Conservation (phyloP, 1,140 invertebrate species). For the Battus philenor region DNA sequence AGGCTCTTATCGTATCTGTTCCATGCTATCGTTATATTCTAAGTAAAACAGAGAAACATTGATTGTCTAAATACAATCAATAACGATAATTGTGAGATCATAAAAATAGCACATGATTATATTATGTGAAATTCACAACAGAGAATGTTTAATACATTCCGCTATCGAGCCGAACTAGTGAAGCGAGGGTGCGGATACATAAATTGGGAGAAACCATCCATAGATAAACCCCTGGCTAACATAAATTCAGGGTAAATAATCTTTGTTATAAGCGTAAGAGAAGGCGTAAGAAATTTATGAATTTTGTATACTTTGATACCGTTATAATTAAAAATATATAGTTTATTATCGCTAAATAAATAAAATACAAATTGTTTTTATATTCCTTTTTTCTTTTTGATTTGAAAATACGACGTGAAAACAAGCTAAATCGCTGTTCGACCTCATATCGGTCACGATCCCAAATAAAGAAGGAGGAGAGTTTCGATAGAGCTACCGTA, state of each 20-base stretch:
- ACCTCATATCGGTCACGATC: too few relatives aligned
- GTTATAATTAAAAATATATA: neutral
- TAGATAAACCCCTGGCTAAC: conserved; percentile 44
- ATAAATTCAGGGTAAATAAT: conserved; percentile 54
- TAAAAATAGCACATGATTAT: too few relatives aligned
- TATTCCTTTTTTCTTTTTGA: too few relatives aligned
- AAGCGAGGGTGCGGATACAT: conserved; percentile 39
- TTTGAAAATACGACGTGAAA: too few relatives aligned
- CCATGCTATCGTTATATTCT: too few relatives aligned
- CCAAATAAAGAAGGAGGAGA: too few relatives aligned
- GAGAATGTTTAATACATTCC: conserved; percentile 26
- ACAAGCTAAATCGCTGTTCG: too few relatives aligned
- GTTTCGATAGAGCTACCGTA: too few relatives aligned
- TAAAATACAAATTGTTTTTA: neutral
- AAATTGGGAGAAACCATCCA: conserved; percentile 39
- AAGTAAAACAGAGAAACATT: too few relatives aligned
- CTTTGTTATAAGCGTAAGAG: conserved; percentile 47
- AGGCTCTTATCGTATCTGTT: too few relatives aligned
- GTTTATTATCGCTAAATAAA: neutral
- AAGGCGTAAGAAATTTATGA: conserved; percentile 14
- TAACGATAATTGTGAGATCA: too few relatives aligned
- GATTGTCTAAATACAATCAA: too few relatives aligned
- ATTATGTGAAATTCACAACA: neutral
- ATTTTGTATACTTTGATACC: conserved; percentile 7
- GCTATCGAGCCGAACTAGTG: conserved; percentile 45